Conservation (phyloP, 2,113 vertebrate species). For the Lipophrys pholis region DNA sequence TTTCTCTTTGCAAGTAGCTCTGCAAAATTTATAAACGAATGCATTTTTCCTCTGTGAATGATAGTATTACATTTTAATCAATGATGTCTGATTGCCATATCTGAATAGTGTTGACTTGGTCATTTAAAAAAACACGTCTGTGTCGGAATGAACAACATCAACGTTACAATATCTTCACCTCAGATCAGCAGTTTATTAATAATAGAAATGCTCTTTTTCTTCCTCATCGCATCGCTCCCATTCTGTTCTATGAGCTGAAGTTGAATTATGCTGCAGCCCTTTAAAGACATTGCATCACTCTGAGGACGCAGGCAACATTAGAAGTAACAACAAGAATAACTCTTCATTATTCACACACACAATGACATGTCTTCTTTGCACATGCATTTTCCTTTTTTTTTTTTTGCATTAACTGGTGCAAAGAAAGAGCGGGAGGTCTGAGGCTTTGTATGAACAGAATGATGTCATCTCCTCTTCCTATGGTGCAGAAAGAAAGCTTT, state of each 20-base stretch:
- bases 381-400: constrained; percentile 19
- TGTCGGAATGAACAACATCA: background rate
- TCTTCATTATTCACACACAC: constrained; percentile 45
- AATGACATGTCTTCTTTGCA: constrained; percentile 54
- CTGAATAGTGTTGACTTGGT: background rate
- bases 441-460: constrained; percentile 74
- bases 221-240: constrained; percentile 13
- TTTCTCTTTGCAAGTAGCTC: no score
- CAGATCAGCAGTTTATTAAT: background rate
- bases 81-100: background rate
- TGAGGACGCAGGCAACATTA: constrained; percentile 13
- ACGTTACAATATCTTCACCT: background rate
- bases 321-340: constrained; percentile 41
- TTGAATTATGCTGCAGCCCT: constrained; percentile 20
- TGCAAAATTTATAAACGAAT: no score
- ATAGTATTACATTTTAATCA: no score
- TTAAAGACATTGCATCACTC: constrained; percentile 20
- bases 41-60: no score
- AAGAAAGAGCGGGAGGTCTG: constrained; percentile 69
- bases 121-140: background rate
- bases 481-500: constrained; percentile 81
- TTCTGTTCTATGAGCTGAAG: constrained; percentile 6
- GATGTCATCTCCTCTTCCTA: constrained; percentile 83
- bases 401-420: constrained; percentile 36
- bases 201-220: background rate